A percentile compares a stretch with the other conserved stretches of the same genome.
These are phyloP conservation scores for Itoplectis maculator DNA, from an alignment of 2,888 invertebrate species.

Conservation along the genomic window DNA sequence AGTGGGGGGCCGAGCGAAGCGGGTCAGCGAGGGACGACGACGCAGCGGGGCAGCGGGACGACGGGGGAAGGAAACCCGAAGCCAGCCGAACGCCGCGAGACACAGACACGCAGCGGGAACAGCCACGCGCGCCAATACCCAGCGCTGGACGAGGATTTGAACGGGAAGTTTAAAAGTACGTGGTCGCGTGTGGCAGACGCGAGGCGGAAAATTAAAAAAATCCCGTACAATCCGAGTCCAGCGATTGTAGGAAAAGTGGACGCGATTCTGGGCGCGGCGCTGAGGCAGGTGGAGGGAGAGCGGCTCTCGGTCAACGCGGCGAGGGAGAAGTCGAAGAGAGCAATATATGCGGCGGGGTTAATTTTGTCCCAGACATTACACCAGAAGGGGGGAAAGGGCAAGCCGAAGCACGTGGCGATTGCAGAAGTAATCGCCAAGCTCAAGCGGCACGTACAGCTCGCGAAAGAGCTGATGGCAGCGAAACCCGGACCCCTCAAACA, in stretches of 20 bases:
- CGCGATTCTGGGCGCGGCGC: not conserved
- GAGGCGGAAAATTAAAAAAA: conserved; percentile 30
- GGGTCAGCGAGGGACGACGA: too few species aligned
- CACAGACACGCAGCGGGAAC: too few species aligned
- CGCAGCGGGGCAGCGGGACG: too few species aligned
- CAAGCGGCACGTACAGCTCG: conserved; percentile 7
- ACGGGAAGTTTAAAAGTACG: conserved; percentile 27
- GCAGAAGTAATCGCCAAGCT: conserved; percentile 9
- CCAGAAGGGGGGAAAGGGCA: not conserved
- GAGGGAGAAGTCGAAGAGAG: conserved; percentile 14
- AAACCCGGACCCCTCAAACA: not conserved
- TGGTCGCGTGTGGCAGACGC: conserved; percentile 40
- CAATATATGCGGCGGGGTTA: conserved; percentile 20
- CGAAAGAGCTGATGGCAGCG: not conserved
- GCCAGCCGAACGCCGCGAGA: too few species aligned
- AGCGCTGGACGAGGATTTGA: not conserved
- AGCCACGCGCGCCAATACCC: not conserved
- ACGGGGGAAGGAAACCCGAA: too few species aligned
- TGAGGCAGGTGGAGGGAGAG: not conserved
- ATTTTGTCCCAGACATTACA: not conserved
- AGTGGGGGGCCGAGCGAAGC: too few species aligned
- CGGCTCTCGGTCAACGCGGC: not conserved
- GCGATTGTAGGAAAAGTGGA: not conserved
- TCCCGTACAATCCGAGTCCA: not conserved
- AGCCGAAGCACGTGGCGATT: conserved; percentile 29